These are phyloP conservation scores for Gambelia wislizenii DNA, from an alignment of 2,797 vertebrate genomes.

Conservation along the genomic window DNA sequence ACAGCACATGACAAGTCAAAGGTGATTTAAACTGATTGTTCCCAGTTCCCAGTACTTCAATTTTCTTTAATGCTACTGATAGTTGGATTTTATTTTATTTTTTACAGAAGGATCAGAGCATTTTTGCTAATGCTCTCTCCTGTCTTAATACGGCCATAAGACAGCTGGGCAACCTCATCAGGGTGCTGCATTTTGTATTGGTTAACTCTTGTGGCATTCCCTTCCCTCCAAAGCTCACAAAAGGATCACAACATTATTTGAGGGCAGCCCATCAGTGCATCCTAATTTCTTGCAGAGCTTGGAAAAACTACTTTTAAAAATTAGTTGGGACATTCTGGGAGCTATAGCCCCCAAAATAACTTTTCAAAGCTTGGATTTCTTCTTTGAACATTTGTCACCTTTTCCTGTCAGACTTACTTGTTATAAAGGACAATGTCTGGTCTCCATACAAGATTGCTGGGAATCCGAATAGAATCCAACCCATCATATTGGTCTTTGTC, in stretches of 20 bases:
- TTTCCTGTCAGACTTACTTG: slow-evolving; percentile 84
- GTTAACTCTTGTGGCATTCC: neutral
- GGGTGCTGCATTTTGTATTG: neutral
- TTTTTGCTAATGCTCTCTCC: neutral
- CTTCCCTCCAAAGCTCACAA: neutral
- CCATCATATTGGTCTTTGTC: slow-evolving; percentile 94
- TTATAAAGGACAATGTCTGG: slow-evolving; percentile 98
- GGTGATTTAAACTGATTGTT: neutral
- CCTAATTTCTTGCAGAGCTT: too few relatives aligned
- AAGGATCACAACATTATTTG: neutral
- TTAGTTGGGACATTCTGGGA: too few relatives aligned
- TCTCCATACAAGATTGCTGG: slow-evolving; percentile 95
- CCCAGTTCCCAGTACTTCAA: neutral
- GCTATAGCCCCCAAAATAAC: too few relatives aligned
- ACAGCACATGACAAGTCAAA: neutral
- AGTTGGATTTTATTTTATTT: neutral
- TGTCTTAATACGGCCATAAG: neutral
- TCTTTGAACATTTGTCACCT: neutral
- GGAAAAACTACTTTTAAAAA: too few relatives aligned
- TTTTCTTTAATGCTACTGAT: too few relatives aligned
- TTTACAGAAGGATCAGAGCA: too few relatives aligned
- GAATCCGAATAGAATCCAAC: slow-evolving; percentile 95
- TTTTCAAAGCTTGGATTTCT: neutral
- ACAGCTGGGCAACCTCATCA: neutral
- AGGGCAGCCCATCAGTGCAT: too few relatives aligned